phyloP scores from a whole-genome alignment of 2,113 vertebrate genomes.

The Talpa occidentalis region DNA sequence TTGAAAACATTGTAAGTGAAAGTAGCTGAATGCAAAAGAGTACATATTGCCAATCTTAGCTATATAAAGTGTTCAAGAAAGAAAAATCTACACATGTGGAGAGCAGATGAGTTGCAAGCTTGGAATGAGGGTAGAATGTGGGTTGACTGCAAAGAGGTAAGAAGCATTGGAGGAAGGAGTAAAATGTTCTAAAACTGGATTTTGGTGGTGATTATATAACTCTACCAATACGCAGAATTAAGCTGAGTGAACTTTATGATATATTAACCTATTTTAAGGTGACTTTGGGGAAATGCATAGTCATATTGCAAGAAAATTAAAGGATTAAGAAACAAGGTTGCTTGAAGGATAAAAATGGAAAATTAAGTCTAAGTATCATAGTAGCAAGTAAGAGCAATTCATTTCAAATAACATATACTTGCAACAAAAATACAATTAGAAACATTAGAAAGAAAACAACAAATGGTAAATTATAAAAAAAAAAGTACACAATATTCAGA shows the following conservation, averaged over 20 bases:
- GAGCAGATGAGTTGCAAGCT: too few species aligned
- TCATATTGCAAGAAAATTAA: background rate
- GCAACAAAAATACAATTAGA: background rate
- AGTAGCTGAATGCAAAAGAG: background rate
- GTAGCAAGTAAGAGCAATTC: background rate
- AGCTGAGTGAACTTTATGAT: background rate
- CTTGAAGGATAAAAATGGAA: background rate
- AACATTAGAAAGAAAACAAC: background rate
- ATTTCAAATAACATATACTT: background rate
- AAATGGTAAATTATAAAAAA: background rate
- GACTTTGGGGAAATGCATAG: background rate
- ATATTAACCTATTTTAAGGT: background rate
- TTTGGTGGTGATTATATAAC: background rate
- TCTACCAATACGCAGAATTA: background rate
- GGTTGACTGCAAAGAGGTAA: too few species aligned
- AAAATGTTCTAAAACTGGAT: background rate
- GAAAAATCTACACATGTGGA: too few species aligned
- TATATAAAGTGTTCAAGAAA: too few species aligned
- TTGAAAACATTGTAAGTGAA: background rate
- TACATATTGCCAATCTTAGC: background rate
- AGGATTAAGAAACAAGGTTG: background rate
- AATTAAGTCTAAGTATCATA: background rate
- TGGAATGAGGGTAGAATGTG: too few species aligned
- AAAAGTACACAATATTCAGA: background rate
- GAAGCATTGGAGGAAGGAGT: background rate